phyloP scores from a whole-genome alignment of 2,888 invertebrate species.

The Corythucha ciliata region DNA sequence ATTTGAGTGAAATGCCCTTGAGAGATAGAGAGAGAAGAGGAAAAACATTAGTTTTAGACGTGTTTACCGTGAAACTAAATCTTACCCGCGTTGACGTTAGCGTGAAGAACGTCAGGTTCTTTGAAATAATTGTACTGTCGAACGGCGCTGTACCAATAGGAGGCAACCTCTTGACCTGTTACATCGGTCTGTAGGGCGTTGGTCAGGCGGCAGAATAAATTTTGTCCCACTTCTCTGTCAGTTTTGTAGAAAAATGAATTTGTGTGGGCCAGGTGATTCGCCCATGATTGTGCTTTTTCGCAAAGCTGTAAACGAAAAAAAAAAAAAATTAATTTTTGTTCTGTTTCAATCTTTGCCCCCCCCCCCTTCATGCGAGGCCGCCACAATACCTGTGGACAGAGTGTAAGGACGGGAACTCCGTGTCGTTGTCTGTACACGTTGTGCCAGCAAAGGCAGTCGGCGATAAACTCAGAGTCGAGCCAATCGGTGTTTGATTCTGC shows the following conservation, averaged over 20 bases:
- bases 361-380: background rate
- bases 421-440: conserved; percentile 71
- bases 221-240: conserved; percentile 69
- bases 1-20: conserved; percentile 79
- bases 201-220: conserved; percentile 64
- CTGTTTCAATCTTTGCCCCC: background rate
- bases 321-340: background rate
- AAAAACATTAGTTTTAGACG: background rate
- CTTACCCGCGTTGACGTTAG: conserved; percentile 67
- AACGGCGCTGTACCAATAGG: conserved; percentile 72
- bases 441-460: conserved; percentile 72
- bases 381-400: conserved; percentile 59
- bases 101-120: conserved; percentile 61
- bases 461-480: conserved; percentile 73
- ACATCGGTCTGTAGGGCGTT: conserved; percentile 58
- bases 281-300: conserved; percentile 77
- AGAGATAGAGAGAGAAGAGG: conserved; percentile 21
- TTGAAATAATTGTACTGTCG: conserved; percentile 65
- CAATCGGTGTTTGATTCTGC: conserved; percentile 63
- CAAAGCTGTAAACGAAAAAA: conserved; percentile 51
- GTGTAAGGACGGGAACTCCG: conserved; percentile 59
- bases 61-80: background rate
- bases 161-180: conserved; percentile 69
- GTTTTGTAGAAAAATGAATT: conserved; percentile 65
- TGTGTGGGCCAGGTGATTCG: conserved; percentile 73